A percentile compares a stretch with the other conserved stretches of the same genome.
These are phyloP conservation scores for Neolamprologus variostigma DNA, from an alignment of 2,113 vertebrate genomes.

Conservation along the genomic window DNA sequence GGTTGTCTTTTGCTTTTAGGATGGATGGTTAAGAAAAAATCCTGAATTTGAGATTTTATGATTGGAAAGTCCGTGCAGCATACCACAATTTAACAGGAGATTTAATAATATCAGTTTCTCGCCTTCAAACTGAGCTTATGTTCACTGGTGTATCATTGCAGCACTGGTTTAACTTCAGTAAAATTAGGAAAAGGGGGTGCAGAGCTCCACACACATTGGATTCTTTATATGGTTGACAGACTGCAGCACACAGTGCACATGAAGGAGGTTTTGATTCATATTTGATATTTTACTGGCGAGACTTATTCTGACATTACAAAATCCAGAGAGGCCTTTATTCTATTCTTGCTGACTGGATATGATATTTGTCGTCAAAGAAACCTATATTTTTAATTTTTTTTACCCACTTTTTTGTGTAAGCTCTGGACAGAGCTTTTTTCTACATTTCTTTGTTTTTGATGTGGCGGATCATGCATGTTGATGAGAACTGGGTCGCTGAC, in stretches of 20 bases:
- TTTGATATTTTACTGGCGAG: neutral
- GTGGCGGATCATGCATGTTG: neutral
- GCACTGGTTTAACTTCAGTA: neutral
- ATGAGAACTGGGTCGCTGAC: neutral
- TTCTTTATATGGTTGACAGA: neutral
- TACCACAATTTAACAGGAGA: neutral
- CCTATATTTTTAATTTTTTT: neutral
- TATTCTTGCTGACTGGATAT: neutral
- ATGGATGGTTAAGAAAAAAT: neutral
- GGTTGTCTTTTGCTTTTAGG: neutral
- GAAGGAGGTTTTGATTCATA: neutral
- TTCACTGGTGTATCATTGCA: neutral
- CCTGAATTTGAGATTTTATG: neutral
- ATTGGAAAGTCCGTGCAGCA: neutral
- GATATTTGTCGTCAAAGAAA: neutral
- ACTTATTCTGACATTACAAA: neutral
- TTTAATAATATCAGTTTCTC: neutral
- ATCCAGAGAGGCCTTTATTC: neutral
- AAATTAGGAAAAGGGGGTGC: neutral
- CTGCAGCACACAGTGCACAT: neutral
- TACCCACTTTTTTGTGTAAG: neutral
- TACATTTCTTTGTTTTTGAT: neutral
- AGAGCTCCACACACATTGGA: neutral
- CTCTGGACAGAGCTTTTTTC: neutral
- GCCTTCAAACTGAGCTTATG: neutral